Conservation (phyloP, 2,113 vertebrate species). For the Copsychus sechellarum region DNA sequence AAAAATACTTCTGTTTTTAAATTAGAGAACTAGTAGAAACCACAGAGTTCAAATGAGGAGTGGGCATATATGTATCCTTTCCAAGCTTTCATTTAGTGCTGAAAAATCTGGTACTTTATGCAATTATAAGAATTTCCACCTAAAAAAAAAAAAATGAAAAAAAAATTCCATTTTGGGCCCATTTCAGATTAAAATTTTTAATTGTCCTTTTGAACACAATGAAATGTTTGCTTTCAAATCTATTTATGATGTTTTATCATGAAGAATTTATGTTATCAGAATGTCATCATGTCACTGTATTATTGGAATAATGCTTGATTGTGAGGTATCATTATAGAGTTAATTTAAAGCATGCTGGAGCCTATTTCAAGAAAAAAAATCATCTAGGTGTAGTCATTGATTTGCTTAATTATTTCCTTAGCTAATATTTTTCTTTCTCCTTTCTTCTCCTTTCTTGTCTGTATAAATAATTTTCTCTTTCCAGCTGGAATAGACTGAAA, state of each 20-base stretch:
- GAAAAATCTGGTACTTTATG: background rate
- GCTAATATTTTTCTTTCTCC: background rate
- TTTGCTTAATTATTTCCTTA: background rate
- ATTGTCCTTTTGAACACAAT: background rate
- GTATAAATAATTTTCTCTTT: background rate
- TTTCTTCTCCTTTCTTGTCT: background rate
- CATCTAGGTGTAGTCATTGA: background rate
- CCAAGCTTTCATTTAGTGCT: background rate
- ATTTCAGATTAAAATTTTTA: background rate
- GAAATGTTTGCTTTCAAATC: background rate
- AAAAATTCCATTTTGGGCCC: background rate
- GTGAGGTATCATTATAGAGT: background rate
- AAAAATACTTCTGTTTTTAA: background rate
- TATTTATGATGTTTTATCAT: background rate
- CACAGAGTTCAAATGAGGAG: background rate
- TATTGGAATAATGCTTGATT: background rate
- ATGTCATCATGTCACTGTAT: background rate
- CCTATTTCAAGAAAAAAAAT: background rate
- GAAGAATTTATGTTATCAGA: background rate
- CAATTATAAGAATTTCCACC: background rate
- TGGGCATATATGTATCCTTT: background rate
- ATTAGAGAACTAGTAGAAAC: background rate
- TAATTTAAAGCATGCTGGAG: background rate
- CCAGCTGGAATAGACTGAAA: background rate
- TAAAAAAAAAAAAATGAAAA: background rate